Conservation (phyloP, 2,888 invertebrate genomes). For the Theretra japonica region DNA sequence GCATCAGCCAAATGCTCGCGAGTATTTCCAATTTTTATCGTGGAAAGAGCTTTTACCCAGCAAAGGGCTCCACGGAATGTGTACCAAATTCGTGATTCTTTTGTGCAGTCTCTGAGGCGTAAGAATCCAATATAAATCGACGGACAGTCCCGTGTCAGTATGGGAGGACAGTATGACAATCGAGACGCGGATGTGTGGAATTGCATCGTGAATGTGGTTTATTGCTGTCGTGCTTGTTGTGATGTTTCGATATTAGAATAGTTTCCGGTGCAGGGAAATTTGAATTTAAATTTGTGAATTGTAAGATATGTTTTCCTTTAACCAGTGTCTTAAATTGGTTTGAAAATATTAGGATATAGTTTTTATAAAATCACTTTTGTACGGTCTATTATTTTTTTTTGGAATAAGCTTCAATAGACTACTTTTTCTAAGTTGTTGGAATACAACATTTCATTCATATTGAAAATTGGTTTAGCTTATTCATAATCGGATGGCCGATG, state of each 20-base stretch:
- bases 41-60: conserved; percentile 40
- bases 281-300: not conserved
- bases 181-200: conserved; percentile 38
- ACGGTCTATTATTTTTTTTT: no score
- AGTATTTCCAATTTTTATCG: conserved; percentile 50
- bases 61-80: conserved; percentile 45
- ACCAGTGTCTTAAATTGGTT: no score
- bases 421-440: no score
- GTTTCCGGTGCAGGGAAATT: not conserved
- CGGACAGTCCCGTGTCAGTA: conserved; percentile 42
- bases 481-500: no score
- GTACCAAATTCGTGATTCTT: conserved; percentile 52
- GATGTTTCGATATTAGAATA: conserved; percentile 5
- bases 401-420: no score
- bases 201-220: conserved; percentile 6
- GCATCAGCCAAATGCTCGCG: not conserved
- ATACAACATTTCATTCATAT: no score
- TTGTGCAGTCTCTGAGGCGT: conserved; percentile 58
- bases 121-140: conserved; percentile 66
- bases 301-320: no score
- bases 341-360: no score
- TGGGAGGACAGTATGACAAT: conserved; percentile 42
- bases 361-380: no score
- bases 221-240: conserved; percentile 1
- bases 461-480: no score